These are phyloP conservation scores for Nephotettix cincticeps DNA, from an alignment of 1,140 invertebrate genomes.

Conservation along the genomic window DNA sequence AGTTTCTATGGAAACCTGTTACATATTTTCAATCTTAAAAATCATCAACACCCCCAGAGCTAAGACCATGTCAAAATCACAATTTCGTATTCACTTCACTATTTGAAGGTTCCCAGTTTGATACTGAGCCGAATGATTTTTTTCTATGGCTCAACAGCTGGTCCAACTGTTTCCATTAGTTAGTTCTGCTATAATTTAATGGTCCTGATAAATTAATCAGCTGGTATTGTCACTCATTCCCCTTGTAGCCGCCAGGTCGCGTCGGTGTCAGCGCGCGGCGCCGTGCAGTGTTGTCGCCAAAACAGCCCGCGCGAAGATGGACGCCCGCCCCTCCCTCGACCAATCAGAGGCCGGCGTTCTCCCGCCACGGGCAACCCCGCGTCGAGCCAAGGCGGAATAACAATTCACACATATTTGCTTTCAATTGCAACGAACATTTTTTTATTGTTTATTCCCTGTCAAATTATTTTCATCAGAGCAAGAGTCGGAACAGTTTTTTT, in stretches of 20 bases:
- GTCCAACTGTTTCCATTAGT: not conserved
- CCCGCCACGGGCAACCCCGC: not conserved
- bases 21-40: too few relatives aligned
- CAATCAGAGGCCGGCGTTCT: not conserved
- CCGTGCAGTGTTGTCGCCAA: not conserved
- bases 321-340: not conserved
- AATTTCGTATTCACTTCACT: too few relatives aligned
- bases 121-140: not conserved
- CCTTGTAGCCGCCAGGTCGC: not conserved
- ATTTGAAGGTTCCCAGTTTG: too few relatives aligned
- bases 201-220: not conserved
- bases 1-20: too few relatives aligned
- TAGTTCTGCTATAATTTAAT: not conserved
- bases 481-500: not conserved
- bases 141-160: not conserved
- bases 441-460: conserved; percentile 7
- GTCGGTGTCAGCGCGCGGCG: not conserved
- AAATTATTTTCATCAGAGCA: conserved; percentile 3
- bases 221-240: not conserved
- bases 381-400: not conserved
- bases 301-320: not conserved
- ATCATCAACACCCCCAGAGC: too few relatives aligned
- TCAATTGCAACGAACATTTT: conserved; percentile 6
- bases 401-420: conserved; percentile 12
- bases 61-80: too few relatives aligned